phyloP scores from a whole-genome alignment of 2,797 vertebrate genomes.

The Podarcis lilfordi region DNA sequence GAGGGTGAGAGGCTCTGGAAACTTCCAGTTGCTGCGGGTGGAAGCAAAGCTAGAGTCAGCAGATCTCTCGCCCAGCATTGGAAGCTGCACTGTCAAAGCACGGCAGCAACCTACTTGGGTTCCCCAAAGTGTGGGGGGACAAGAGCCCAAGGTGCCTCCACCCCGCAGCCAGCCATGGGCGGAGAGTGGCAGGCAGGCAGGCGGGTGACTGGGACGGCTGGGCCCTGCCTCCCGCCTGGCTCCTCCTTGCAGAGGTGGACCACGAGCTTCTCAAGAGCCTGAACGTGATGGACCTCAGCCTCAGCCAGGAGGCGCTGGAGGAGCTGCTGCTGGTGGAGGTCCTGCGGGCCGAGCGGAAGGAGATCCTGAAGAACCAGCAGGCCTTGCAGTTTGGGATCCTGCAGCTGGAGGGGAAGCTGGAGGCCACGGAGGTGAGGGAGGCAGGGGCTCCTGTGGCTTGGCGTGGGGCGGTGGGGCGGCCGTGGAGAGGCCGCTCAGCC shows the following conservation, averaged over 20 bases:
- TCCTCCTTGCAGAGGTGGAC: slow-evolving; percentile 75
- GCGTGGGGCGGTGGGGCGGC: not conserved
- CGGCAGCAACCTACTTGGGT: not conserved
- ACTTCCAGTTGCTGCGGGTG: too few relatives aligned
- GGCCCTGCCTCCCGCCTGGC: too few relatives aligned
- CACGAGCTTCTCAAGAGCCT: slow-evolving; percentile 77
- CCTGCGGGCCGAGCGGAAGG: slow-evolving; percentile 70
- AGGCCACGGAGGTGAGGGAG: slow-evolving; percentile 76
- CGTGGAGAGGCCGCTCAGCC: too few relatives aligned
- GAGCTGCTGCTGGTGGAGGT: slow-evolving; percentile 83
- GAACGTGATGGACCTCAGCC: slow-evolving; percentile 81
- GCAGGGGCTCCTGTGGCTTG: too few relatives aligned
- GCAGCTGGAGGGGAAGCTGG: slow-evolving; percentile 70
- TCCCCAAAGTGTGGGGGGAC: not conserved
- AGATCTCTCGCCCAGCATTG: too few relatives aligned
- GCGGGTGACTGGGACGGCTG: too few relatives aligned
- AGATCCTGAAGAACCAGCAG: slow-evolving; percentile 72
- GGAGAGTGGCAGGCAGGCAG: too few relatives aligned
- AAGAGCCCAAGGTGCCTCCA: too few relatives aligned
- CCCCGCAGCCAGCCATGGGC: too few relatives aligned
- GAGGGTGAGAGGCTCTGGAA: too few relatives aligned
- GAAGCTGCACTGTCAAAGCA: too few relatives aligned
- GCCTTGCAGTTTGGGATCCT: slow-evolving; percentile 71
- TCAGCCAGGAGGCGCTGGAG: slow-evolving; percentile 78
- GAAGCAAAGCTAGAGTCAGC: too few relatives aligned